Evolutionary conservation across 2,797 vertebrate genomes (phyloP), one percentile per base, ranked within the genome.

Genomic region (Micrastur ruficollis): DNA sequence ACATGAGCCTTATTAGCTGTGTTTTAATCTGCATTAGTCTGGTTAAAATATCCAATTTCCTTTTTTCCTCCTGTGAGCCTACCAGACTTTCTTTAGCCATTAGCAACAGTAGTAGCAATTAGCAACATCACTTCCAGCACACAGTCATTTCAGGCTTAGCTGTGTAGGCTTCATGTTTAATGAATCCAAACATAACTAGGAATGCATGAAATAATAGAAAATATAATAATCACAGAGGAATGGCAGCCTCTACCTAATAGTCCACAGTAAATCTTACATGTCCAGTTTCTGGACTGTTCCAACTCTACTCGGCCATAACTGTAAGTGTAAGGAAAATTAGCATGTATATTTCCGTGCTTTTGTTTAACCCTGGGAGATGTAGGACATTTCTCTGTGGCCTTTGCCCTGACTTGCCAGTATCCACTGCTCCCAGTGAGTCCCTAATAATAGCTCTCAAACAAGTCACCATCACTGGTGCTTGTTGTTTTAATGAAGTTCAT

Each of bases 11-110:
- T 96, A 83, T 97, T 96, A 97, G 75, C 82, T 74, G 50, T 91
- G 40, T 91, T 97, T 97, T 96, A 97, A 97, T 96, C 88, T 97
- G 67, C 42, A 96, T 91, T 96, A 93, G 61, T 93, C 72, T 94
- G 49, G 88, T 95, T 97, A 96, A 97, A 97, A 95, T 93, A 95
- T 62, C 75, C 74, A 93, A 85, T 92, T 97, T 96, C 40, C 50
- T 71, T 82, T 95, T 97, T 89, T 75, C 44, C 49, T 84, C 75
- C 71, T 92, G 42, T 68, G 55, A 87, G 55, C n/a, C 86, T 93
- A 94, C 36, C 3, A 42, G 76, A 34, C 74, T 97, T 97, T 95
- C 90, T 92, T 81, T 58, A 94, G 68, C 81, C 81, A 81, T 96
- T 96, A 98, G 67, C 71, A 86, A 74, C 68, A 63, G 78, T 70